Conservation (phyloP, 2,888 invertebrate genomes). For the Drosophila subsilvestris region DNA sequence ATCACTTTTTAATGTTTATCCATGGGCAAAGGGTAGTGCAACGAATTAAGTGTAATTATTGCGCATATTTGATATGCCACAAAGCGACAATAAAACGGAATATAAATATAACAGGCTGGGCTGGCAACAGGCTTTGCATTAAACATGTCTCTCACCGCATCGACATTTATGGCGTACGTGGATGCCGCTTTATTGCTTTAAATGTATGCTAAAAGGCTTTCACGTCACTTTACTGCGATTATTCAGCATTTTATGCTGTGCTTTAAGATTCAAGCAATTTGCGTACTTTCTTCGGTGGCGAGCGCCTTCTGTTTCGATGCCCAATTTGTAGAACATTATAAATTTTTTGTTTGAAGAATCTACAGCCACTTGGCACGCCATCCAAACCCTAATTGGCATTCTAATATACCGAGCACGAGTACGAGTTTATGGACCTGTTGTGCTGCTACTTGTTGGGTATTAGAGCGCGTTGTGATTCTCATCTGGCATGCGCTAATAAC, state of each 20-base stretch:
- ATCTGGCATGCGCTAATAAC: slow-evolving; percentile 77
- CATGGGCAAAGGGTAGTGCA: slow-evolving; percentile 66
- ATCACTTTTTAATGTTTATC: slow-evolving; percentile 46
- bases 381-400: slow-evolving; percentile 53
- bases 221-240: slow-evolving; percentile 9
- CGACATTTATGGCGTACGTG: background rate
- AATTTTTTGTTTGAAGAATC: slow-evolving; percentile 20
- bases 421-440: background rate
- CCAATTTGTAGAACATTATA: slow-evolving; percentile 27
- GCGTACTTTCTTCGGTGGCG: slow-evolving; percentile 29
- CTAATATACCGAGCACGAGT: slow-evolving; percentile 26
- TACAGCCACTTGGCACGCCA: slow-evolving; percentile 48
- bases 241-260: slow-evolving; percentile 5
- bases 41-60: slow-evolving; percentile 60
- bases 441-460: slow-evolving; percentile 40
- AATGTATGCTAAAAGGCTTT: slow-evolving; percentile 28
- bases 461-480: slow-evolving; percentile 67
- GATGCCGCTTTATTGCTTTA: slow-evolving; percentile 30
- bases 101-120: slow-evolving; percentile 14
- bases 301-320: background rate
- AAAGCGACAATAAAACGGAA: slow-evolving; percentile 21
- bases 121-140: slow-evolving; percentile 1
- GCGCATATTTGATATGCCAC: slow-evolving; percentile 1
- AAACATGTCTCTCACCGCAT: slow-evolving; percentile 10
- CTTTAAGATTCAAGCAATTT: slow-evolving; percentile 2